phyloP scores from a whole-genome alignment of 2,113 vertebrate species.

The Phylloscopus trochilus region DNA sequence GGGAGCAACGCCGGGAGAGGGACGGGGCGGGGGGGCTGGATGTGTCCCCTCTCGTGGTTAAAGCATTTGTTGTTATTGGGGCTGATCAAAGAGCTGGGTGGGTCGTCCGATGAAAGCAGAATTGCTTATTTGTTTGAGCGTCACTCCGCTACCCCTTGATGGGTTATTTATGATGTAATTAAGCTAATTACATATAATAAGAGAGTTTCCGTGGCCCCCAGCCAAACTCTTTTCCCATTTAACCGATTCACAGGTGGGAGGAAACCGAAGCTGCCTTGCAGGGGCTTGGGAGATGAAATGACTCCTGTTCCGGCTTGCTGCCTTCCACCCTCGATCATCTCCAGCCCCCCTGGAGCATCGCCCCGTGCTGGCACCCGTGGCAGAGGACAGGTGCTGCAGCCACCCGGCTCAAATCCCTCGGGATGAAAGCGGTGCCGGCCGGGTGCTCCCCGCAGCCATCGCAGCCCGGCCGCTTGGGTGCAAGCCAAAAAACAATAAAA shows the following conservation, averaged over 20 bases:
- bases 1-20: background rate
- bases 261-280: conserved; percentile 23
- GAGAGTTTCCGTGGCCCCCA: conserved; percentile 63
- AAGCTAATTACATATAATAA: conserved; percentile 74
- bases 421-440: background rate
- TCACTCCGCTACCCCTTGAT: conserved; percentile 69
- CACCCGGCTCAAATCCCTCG: background rate
- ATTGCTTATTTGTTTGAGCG: conserved; percentile 69
- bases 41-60: background rate
- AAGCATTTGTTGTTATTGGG: conserved; percentile 35
- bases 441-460: background rate
- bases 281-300: conserved; percentile 33
- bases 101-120: conserved; percentile 48
- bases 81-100: conserved; percentile 57
- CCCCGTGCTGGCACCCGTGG: background rate
- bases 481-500: background rate
- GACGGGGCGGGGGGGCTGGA: background rate
- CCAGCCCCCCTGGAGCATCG: background rate
- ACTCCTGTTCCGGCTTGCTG: background rate
- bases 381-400: background rate
- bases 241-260: conserved; percentile 70
- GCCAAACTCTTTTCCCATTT: conserved; percentile 70
- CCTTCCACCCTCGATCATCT: background rate
- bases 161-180: conserved; percentile 75
- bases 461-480: rapidly evolving